Evolutionary conservation across 1,140 invertebrate species (phyloP).

Genomic region (Lasioglossum baleicum): DNA sequence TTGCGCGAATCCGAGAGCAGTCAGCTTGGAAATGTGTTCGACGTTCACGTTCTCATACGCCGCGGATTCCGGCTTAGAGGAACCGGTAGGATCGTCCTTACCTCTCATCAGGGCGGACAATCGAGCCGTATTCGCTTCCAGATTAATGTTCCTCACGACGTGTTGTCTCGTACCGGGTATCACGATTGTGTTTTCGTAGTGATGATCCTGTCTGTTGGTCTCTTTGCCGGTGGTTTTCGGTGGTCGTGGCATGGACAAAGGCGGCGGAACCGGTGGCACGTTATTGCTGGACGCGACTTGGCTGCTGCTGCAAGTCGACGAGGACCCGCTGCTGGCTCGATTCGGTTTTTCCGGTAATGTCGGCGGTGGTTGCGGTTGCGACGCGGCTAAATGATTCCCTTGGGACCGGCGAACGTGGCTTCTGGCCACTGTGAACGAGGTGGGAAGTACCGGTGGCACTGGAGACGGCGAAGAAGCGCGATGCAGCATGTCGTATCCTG

Average conservation of each 20-base stretch:
- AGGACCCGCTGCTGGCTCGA: slow-evolving; percentile 50
- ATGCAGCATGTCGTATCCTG: slow-evolving; percentile 78
- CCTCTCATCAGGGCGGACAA: slow-evolving; percentile 75
- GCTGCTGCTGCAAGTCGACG: no score
- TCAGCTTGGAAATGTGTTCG: slow-evolving; percentile 92
- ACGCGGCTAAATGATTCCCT: slow-evolving; percentile 33
- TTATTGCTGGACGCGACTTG: slow-evolving; percentile 56
- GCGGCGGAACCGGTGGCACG: slow-evolving; percentile 74
- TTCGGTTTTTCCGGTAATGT: slow-evolving; percentile 70
- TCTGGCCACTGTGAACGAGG: slow-evolving; percentile 66
- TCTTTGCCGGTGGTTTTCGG: slow-evolving; percentile 69
- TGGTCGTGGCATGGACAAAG: slow-evolving; percentile 72
- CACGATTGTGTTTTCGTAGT: slow-evolving; percentile 82
- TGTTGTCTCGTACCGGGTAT: slow-evolving; percentile 80
- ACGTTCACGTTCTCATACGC: slow-evolving; percentile 94
- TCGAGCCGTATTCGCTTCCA: slow-evolving; percentile 72
- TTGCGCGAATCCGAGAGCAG: slow-evolving; percentile 93
- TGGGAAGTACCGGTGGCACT: slow-evolving; percentile 64
- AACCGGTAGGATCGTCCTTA: slow-evolving; percentile 69
- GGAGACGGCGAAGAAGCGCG: slow-evolving; percentile 73
- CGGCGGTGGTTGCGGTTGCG: slow-evolving; percentile 59
- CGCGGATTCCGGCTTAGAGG: slow-evolving; percentile 69
- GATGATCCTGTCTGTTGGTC: slow-evolving; percentile 78
- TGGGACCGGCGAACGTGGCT: slow-evolving; percentile 61
- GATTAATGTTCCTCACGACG: slow-evolving; percentile 75